Conservation (phyloP, 2,797 vertebrate genomes). For the Octomys mimax region DNA sequence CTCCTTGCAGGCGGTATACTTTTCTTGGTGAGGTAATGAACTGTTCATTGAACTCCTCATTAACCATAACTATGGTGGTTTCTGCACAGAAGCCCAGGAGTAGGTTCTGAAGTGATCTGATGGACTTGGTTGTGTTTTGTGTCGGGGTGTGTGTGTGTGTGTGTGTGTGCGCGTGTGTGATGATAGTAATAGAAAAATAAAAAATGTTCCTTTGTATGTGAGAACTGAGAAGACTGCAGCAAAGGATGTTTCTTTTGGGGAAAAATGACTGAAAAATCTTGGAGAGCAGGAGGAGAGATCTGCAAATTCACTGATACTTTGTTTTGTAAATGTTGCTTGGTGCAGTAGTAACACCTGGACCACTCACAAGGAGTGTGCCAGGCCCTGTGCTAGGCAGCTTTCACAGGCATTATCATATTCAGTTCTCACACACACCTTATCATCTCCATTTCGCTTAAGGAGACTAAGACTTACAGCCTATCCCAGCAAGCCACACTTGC, state of each 20-base stretch:
- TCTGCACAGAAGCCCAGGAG: background rate
- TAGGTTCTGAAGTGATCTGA: background rate
- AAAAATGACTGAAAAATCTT: background rate
- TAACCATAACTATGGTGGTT: slow-evolving; percentile 23
- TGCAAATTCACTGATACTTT: background rate
- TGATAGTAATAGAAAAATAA: background rate
- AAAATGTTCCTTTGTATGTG: background rate
- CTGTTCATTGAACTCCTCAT: background rate
- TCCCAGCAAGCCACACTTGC: background rate
- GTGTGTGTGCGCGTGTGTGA: background rate
- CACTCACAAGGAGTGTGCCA: background rate
- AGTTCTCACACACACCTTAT: slow-evolving; percentile 13
- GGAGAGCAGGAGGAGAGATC: background rate
- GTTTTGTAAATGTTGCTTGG: background rate
- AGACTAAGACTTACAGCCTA: background rate
- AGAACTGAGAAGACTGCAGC: background rate
- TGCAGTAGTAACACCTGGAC: background rate
- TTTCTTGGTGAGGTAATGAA: background rate
- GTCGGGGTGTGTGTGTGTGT: background rate
- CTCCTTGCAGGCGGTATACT: background rate
- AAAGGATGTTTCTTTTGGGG: background rate
- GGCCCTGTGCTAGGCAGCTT: background rate
- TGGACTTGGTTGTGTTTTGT: background rate
- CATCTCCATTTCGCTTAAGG: background rate
- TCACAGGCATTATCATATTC: background rate